Base-by-base conservation (phyloP, 2,113 vertebrate species). In the Seriola quinqueradiata region DNA sequence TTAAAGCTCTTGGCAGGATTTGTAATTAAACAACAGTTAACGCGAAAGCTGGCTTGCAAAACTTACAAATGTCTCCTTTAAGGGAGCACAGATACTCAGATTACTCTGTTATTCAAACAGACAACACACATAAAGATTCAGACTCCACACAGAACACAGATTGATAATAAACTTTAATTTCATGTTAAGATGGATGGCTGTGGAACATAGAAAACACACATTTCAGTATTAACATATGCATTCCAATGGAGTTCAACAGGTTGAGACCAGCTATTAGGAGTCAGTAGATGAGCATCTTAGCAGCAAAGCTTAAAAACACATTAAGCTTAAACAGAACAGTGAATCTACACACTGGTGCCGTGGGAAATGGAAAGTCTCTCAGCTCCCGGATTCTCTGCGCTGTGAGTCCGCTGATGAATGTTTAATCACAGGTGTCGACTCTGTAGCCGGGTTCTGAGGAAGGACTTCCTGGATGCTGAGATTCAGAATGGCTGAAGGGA, bases 141-240 rank as follows among this genome's bases (percentile, higher is more conserved):
- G 28, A 77, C 28, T 58, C 5, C n/a, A 76, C 46, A 25, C 66
- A 67, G 63, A 7, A n/a, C 16, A 79, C 0, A 69, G 57, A 85
- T 88, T 93, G 88, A 94, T 94, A 92, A 94, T 95, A 95, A 95
- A 94, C 93, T 95, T 95, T 95, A 94, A 91, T 93, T 93, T 94
- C 94, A 95, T 93, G 93, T 95, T 94, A 93, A 83, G 91, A 92
- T 94, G 91, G 93, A 95, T 93, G 94, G 92, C 91, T 92, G 91
- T 94, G 92, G 91, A 94, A 94, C 94, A 94, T 94, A 95, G 93
- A 95, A 94, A 95, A 94, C 94, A 94, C 90, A 95, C 93, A 95
- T 93, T 93, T 94, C 91, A 90, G 88, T 94, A 94, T 92, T 94
- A 95, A 95, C 93, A 94, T 93, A 93, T 93, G 91, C 87, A 95